Percentiles rank a stretch among this genome's conserved stretches.
Evolutionary conservation across 2,888 invertebrate species (phyloP).

Genomic region (Acanthosepion lycidas): DNA sequence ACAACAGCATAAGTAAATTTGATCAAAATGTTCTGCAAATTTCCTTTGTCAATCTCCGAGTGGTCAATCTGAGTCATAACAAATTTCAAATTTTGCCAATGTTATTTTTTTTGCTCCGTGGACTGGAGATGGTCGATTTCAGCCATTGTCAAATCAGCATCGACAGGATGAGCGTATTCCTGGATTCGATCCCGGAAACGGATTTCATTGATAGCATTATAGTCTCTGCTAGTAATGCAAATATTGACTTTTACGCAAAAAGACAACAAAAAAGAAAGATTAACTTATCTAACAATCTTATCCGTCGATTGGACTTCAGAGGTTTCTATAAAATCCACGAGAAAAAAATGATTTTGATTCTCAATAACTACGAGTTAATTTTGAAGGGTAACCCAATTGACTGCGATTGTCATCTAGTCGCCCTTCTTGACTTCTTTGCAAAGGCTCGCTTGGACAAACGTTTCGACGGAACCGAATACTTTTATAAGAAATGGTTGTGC

Average conservation of each 20-base stretch:
- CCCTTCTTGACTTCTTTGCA: conserved; percentile 24
- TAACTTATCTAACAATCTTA: background rate
- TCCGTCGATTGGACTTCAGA: conserved; percentile 16
- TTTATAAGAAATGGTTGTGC: conserved; percentile 55
- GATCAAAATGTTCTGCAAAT: background rate
- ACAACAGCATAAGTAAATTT: background rate
- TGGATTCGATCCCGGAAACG: background rate
- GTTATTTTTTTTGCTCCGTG: background rate
- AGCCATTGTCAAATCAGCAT: conserved; percentile 24
- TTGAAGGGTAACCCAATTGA: background rate
- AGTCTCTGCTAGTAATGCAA: background rate
- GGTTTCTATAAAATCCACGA: background rate
- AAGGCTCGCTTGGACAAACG: background rate
- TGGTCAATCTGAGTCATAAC: background rate
- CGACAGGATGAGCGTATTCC: background rate
- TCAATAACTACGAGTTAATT: background rate
- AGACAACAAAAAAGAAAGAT: background rate
- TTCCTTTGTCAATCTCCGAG: background rate
- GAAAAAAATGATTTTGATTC: background rate
- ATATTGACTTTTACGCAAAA: background rate
- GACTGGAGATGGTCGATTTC: background rate
- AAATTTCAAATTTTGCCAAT: background rate
- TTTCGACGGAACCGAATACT: conserved; percentile 53
- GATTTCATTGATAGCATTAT: conserved; percentile 24
- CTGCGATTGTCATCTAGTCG: conserved; percentile 24